Conservation (phyloP, 2,888 invertebrate species). For the Tridacna gigas region DNA sequence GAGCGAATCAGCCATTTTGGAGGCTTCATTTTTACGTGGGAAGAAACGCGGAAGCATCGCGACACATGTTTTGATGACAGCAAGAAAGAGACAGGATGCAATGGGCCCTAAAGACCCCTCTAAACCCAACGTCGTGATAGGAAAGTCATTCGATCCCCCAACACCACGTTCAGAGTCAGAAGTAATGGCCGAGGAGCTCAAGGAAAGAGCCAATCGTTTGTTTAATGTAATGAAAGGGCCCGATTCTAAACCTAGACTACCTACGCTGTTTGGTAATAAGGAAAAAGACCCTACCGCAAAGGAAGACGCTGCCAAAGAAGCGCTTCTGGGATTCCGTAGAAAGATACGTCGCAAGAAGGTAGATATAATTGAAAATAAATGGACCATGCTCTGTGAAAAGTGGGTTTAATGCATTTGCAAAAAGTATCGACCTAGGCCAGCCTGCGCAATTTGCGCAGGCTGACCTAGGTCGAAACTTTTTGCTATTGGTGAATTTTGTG, state of each 20-base stretch:
- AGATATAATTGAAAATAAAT: background rate
- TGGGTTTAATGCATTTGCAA: too few species aligned
- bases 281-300: constrained; percentile 9
- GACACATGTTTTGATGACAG: constrained; percentile 54
- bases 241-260: constrained; percentile 24
- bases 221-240: constrained; percentile 46
- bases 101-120: background rate
- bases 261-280: constrained; percentile 8
- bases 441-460: too few species aligned
- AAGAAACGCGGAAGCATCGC: constrained; percentile 55
- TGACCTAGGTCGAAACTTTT: too few species aligned
- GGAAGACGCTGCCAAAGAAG: constrained; percentile 40
- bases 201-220: constrained; percentile 39
- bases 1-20: constrained; percentile 54
- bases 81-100: constrained; percentile 14
- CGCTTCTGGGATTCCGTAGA: constrained; percentile 10
- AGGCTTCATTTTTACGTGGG: constrained; percentile 44
- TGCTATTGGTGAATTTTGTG: too few species aligned
- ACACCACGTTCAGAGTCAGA: constrained; percentile 24
- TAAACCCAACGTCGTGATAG: constrained; percentile 12
- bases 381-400: too few species aligned
- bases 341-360: constrained; percentile 27
- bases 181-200: constrained; percentile 40
- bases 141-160: constrained; percentile 2
- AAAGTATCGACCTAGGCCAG: too few species aligned